Base-by-base conservation (phyloP, 2,113 vertebrate species). In the Trichechus manatus region DNA sequence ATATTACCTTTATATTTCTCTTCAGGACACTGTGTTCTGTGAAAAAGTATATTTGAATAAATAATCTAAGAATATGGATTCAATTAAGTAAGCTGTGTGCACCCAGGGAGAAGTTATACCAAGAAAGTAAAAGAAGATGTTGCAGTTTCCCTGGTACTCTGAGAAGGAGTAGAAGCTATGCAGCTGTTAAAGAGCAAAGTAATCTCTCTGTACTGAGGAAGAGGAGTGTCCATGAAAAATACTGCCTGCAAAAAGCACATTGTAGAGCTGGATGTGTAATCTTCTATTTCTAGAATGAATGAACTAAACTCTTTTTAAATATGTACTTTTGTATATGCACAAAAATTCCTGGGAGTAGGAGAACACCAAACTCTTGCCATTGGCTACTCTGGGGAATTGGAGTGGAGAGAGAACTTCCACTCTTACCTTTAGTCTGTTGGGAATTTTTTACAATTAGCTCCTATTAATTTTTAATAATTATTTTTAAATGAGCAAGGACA, bases 401-500 rank as follows among this genome's bases (percentile, higher is more conserved):
- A 33, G 33, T 20, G 19, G 56, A 44, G 66, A 77, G 70, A 84
- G 72, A 75, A 23, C 23, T 84, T 85, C 42, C 2, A 9, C 68
- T 85, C 78, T 86, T 64, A 70, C 44, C 31, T 95, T 89, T 82
- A 75, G 75, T 72, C 44, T 93, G 4, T 61, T 64, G 68, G 36
- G 66, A 9, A 72, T 82, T 78, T 93, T 22, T 39, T 20, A 68
- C 23, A 27, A 87, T 47, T 47, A 50, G 33, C 42, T n/a, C 0
- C 13, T 68, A 8, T 50, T 86, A 66, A 23, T 89, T 92, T 96
- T 95, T 89, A 87, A 87, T 47, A 56, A 93, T 68, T 36, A 15
- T 59, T 92, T 94, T 96, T 68, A 94, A 88, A 33, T 36, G 50
- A 92, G 20, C 36, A 91, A 78, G 59, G 82, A 85, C 66, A 95